Conservation (phyloP, 2,113 vertebrate genomes). For the Corynorhinus townsendii region DNA sequence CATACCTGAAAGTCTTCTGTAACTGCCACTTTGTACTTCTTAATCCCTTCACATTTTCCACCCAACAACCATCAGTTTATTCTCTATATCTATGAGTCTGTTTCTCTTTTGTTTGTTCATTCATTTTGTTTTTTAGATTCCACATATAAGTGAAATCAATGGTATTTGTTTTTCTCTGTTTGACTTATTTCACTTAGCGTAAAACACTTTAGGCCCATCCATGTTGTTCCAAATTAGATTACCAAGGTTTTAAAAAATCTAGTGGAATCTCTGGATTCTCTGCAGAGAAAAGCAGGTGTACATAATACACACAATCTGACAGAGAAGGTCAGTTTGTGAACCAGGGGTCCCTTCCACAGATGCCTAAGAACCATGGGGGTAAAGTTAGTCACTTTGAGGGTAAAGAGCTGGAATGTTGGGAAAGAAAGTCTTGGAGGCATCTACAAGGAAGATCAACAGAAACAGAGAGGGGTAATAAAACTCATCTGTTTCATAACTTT, state of each 20-base stretch:
- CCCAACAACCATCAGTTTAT: not conserved
- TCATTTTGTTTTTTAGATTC: not conserved
- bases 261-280: not conserved
- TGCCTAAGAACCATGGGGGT: not conserved
- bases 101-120: not conserved
- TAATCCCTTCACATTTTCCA: not conserved
- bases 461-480: not conserved
- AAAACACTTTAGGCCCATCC: not conserved
- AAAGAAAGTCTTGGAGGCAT: not conserved
- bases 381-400: not conserved
- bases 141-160: not conserved
- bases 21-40: not conserved
- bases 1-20: not conserved
- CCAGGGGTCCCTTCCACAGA: not conserved
- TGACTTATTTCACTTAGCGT: not conserved
- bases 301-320: not conserved
- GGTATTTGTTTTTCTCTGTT: not conserved
- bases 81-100: not conserved
- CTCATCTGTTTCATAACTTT: not conserved
- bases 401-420: not conserved
- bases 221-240: not conserved
- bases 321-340: not conserved
- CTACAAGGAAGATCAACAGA: not conserved
- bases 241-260: not conserved
- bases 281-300: not conserved